Conservation (phyloP, 2,888 invertebrate genomes). For the Chelonus formosanus region DNA sequence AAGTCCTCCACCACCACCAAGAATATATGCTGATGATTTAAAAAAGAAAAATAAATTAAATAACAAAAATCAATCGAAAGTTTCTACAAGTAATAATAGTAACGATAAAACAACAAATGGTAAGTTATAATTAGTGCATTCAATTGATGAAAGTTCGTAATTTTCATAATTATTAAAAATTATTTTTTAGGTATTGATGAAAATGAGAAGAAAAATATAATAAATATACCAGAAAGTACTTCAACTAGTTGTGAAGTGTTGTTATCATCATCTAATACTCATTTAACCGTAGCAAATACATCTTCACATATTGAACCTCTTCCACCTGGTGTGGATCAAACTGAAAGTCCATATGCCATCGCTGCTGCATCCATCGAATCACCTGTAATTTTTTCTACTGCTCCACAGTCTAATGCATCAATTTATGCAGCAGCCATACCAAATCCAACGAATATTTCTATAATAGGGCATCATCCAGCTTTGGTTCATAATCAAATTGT, state of each 20-base stretch:
- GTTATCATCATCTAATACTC: constrained; percentile 44
- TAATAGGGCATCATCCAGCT: constrained; percentile 46
- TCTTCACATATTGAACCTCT: constrained; percentile 62
- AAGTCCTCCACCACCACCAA: constrained; percentile 62
- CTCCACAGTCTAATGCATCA: constrained; percentile 48
- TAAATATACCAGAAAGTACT: constrained; percentile 24
- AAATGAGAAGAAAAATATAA: constrained; percentile 20
- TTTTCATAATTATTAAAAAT: neutral
- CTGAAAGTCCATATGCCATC: constrained; percentile 60
- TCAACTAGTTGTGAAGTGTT: constrained; percentile 36
- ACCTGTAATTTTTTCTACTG: constrained; percentile 52
- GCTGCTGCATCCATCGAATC: constrained; percentile 54
- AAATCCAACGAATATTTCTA: constrained; percentile 53
- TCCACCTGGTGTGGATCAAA: constrained; percentile 69
- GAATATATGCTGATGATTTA: constrained; percentile 57
- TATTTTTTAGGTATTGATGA: neutral
- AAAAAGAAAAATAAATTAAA: constrained; percentile 50
- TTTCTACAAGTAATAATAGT: constrained; percentile 45
- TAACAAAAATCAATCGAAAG: constrained; percentile 31
- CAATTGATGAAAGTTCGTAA: too few species aligned
- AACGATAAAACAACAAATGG: constrained; percentile 12
- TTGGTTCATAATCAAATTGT: constrained; percentile 59
- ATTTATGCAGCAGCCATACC: constrained; percentile 55
- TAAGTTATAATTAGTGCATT: too few species aligned
- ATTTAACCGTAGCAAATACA: constrained; percentile 41